Conservation (phyloP, 2,113 vertebrate genomes). For the Corythaixoides concolor region DNA sequence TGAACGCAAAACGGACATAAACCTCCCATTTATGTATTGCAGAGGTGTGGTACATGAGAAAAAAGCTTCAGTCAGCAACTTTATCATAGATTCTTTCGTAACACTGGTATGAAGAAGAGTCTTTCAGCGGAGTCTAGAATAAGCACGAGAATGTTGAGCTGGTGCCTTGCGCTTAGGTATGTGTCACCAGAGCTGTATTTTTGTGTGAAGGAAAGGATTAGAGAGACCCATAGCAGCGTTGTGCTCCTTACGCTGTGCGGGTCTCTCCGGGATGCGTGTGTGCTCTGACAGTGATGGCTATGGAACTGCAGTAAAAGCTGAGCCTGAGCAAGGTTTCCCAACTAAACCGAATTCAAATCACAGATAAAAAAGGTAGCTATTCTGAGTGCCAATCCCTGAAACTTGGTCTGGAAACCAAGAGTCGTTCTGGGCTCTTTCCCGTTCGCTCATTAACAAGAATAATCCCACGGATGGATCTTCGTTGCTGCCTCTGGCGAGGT, state of each 20-base stretch:
- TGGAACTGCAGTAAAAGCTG: background rate
- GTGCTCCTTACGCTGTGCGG: accelerated
- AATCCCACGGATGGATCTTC: background rate
- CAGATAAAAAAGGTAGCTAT: background rate
- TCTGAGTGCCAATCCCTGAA: background rate
- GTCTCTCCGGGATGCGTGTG: accelerated
- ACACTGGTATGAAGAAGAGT: background rate
- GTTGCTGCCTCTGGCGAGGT: background rate
- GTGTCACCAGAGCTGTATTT: background rate
- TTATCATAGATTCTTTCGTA: background rate
- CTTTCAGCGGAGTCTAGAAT: background rate
- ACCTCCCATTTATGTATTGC: background rate
- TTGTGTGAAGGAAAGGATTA: background rate
- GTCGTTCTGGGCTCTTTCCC: background rate
- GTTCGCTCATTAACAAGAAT: background rate
- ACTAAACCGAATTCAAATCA: background rate
- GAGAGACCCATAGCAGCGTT: background rate
- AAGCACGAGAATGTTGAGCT: background rate
- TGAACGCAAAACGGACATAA: background rate
- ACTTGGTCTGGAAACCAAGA: background rate
- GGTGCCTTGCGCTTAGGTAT: background rate
- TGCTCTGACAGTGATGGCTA: no score
- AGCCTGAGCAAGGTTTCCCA: background rate
- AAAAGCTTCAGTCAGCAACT: background rate
- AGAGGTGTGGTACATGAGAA: background rate